Evolutionary conservation across 2,888 invertebrate species (phyloP).

Genomic region (Drosophila lacicola): DNA sequence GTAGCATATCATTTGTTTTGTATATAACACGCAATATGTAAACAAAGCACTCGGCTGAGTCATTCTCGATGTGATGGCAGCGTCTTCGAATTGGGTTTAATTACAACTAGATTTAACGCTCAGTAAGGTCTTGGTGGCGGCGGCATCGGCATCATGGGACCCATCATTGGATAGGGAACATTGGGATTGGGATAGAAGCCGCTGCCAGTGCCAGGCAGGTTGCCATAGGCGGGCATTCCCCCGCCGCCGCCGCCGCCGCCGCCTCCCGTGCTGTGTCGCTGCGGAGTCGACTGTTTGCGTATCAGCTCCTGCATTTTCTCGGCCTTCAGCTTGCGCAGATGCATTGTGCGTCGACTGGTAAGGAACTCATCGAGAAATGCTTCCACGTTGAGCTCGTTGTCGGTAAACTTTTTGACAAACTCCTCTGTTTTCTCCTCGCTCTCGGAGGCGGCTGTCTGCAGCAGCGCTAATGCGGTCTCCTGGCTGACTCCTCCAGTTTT

Average conservation of each 20-base stretch:
- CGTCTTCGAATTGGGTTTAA: conserved; percentile 27
- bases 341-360: conserved; percentile 90
- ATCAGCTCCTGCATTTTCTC: conserved; percentile 95
- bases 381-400: conserved; percentile 89
- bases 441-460: conserved; percentile 96
- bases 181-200: conserved; percentile 55
- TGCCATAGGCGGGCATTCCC: conserved; percentile 69
- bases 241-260: conserved; percentile 10
- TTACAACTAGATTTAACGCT: conserved; percentile 4
- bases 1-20: background rate
- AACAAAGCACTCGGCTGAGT: conserved; percentile 47
- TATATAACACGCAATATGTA: conserved; percentile 16
- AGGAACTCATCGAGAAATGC: conserved; percentile 94
- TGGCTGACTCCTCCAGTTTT: conserved; percentile 91
- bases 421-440: conserved; percentile 97
- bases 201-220: conserved; percentile 74
- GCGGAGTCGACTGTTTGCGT: conserved; percentile 71
- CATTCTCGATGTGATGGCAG: conserved; percentile 41
- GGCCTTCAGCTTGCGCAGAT: conserved; percentile 94
- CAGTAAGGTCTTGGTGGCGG: conserved; percentile 91
- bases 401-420: conserved; percentile 92
- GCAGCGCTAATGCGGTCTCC: conserved; percentile 94
- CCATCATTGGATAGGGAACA: conserved; percentile 85
- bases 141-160: conserved; percentile 93
- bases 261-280: conserved; percentile 57